These are phyloP conservation scores for Eptesicus fuscus DNA, from an alignment of 2,113 vertebrate species.

Conservation along the genomic window DNA sequence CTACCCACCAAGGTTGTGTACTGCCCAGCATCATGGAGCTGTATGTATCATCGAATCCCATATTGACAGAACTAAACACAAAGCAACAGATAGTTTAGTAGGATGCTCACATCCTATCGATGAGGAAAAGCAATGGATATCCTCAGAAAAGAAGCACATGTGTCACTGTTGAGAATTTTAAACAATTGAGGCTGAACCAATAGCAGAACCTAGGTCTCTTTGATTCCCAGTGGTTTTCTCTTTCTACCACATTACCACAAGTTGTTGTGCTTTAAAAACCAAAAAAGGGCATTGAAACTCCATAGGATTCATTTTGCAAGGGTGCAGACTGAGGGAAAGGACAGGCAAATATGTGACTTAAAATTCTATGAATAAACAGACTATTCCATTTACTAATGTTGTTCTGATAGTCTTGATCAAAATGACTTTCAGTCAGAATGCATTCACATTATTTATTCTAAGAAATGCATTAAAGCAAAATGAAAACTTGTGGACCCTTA, in stretches of 20 bases:
- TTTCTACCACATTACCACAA: neutral
- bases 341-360: conserved; percentile 18
- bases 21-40: neutral
- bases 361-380: conserved; percentile 62
- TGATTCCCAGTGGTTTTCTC: neutral
- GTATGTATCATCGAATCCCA: neutral
- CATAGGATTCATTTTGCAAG: neutral
- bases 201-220: neutral
- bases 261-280: neutral
- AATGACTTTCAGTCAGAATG: conserved; percentile 64
- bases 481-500: conserved; percentile 60
- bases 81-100: neutral
- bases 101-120: neutral
- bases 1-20: neutral
- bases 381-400: conserved; percentile 55
- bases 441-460: conserved; percentile 68
- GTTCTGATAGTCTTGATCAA: conserved; percentile 62
- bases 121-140: neutral
- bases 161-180: neutral
- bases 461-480: conserved; percentile 67
- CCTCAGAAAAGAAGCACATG: neutral
- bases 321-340: neutral
- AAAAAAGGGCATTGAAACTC: neutral
- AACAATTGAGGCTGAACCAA: neutral
- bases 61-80: neutral